Base-by-base conservation (phyloP, 2,797 vertebrate species). In the Malurus splendens region DNA sequence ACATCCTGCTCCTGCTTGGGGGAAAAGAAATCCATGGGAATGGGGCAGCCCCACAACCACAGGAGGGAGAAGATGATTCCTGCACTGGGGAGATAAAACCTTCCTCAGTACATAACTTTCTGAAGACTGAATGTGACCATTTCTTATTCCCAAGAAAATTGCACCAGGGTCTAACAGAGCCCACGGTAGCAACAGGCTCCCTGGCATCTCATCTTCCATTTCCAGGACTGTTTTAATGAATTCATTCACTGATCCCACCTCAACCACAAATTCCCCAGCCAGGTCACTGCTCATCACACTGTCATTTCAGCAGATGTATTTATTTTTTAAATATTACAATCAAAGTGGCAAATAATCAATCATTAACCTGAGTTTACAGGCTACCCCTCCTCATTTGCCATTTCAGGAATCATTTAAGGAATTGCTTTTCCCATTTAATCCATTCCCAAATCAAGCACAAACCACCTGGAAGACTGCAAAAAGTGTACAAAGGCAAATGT, bases 321-420 rank as follows among this genome's bases (percentile, higher is more conserved):
- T 92, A 51, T 54, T 88, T 82, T 67, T 94, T 12, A 80, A 82
- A 75, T 52, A 65, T 65, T 85, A 78, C 42, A 73, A 74, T 19
- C 55, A 3, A 89, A 89, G 81, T 3, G 18, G 82, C 59, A 89
- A 90, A 86, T 65, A 73, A 94, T 77, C 78, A 38, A 1, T 20
- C 3, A 57, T 16, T 60, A 73, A 52, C 1, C 1, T 0, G 2
- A 82, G 12, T 22, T 42, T 47, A 30, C 10, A 18, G 32, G 18
- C 33, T 87, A 18, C 30, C 12, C 44, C 39, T 24, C 61, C 67
- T 60, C 42, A 33, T 66, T 23, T 56, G 42, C 27, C 7, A 4
- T 59, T 36, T 82, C 4, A 8, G 16, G 36, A 25, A 71, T 16
- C 7, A 39, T n/a, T 33, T 32, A 32, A 57, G 32, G 66, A 18